phyloP scores from a whole-genome alignment of 2,113 vertebrate genomes.

The Apeltes quadracus region DNA sequence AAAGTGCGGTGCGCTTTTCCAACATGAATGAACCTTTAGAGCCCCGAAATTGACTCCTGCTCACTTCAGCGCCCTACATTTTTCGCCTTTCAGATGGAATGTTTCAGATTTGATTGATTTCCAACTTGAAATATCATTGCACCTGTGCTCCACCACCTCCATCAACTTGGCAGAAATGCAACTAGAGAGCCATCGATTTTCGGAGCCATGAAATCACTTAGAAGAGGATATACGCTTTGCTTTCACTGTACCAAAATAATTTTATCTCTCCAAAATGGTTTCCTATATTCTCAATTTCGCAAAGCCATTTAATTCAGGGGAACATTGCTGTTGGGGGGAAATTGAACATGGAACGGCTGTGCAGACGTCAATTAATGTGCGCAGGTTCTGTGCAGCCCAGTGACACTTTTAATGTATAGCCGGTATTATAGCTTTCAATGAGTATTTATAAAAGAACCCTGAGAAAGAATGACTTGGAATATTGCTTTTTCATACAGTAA shows the following conservation, averaged over 20 bases:
- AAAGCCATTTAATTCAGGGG: slow-evolving; percentile 66
- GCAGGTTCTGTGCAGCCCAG: slow-evolving; percentile 22
- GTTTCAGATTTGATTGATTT: slow-evolving; percentile 78
- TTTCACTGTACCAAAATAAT: slow-evolving; percentile 72
- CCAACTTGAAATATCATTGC: slow-evolving; percentile 72
- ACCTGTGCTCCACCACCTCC: slow-evolving; percentile 69
- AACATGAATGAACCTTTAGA: slow-evolving; percentile 50
- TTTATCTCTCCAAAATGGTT: slow-evolving; percentile 71
- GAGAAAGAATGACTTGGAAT: slow-evolving; percentile 26
- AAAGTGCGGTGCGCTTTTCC: slow-evolving; percentile 12
- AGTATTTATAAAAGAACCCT: slow-evolving; percentile 37
- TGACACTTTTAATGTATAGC: slow-evolving; percentile 38
- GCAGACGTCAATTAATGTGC: slow-evolving; percentile 51
- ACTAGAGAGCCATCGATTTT: slow-evolving; percentile 76
- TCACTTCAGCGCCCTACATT: slow-evolving; percentile 67
- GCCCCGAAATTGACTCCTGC: slow-evolving; percentile 63
- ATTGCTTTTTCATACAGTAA: slow-evolving; percentile 12
- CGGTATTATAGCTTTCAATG: slow-evolving; percentile 34
- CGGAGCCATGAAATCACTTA: slow-evolving; percentile 71
- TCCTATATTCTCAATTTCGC: slow-evolving; percentile 68
- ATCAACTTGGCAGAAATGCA: slow-evolving; percentile 75
- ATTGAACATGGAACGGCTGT: slow-evolving; percentile 61
- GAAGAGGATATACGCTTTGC: slow-evolving; percentile 70
- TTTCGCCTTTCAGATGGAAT: slow-evolving; percentile 66
- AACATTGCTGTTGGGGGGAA: slow-evolving; percentile 59